Percentiles rank a stretch among this genome's conserved stretches.
These are phyloP conservation scores for Chitala chitala DNA, from an alignment of 2,113 vertebrate species.

Conservation along the genomic window DNA sequence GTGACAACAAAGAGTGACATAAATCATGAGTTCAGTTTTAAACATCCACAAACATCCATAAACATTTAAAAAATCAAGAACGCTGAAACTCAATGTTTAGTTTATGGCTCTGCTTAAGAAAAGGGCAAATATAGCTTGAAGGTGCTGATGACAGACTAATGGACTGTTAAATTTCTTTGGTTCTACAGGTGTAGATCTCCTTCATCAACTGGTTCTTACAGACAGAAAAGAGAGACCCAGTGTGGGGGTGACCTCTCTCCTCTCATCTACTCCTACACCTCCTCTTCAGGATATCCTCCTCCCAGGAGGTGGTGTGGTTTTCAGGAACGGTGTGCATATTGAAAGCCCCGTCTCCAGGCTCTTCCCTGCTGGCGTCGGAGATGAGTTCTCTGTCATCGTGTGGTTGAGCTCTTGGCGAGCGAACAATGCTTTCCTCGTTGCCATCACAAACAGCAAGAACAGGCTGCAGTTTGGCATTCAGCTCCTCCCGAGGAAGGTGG, in stretches of 20 bases:
- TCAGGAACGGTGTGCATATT: constrained; percentile 63
- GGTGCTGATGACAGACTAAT: background rate
- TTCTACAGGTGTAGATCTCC: constrained; percentile 82
- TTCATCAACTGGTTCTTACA: constrained; percentile 76
- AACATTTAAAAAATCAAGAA: background rate
- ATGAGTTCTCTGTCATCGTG: constrained; percentile 76
- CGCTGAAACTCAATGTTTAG: too few relatives aligned
- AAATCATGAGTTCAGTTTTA: too few relatives aligned
- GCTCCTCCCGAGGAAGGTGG: constrained; percentile 76
- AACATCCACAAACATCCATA: too few relatives aligned
- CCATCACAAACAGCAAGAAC: constrained; percentile 69
- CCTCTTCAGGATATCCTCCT: constrained; percentile 59
- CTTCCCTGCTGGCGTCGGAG: constrained; percentile 63
- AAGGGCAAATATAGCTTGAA: background rate
- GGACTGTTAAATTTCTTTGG: constrained; percentile 24
- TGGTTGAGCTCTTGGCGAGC: constrained; percentile 76
- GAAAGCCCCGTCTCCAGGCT: constrained; percentile 65
- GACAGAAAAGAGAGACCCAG: constrained; percentile 55
- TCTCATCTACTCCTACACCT: constrained; percentile 46
- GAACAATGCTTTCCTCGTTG: constrained; percentile 92
- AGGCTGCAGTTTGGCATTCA: constrained; percentile 85
- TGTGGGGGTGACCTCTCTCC: constrained; percentile 47
- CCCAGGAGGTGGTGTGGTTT: constrained; percentile 65
- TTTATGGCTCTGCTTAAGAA: too few relatives aligned
- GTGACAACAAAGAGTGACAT: too few relatives aligned